Base-by-base conservation (phyloP, 2,888 invertebrate genomes). In the Elegia similella region DNA sequence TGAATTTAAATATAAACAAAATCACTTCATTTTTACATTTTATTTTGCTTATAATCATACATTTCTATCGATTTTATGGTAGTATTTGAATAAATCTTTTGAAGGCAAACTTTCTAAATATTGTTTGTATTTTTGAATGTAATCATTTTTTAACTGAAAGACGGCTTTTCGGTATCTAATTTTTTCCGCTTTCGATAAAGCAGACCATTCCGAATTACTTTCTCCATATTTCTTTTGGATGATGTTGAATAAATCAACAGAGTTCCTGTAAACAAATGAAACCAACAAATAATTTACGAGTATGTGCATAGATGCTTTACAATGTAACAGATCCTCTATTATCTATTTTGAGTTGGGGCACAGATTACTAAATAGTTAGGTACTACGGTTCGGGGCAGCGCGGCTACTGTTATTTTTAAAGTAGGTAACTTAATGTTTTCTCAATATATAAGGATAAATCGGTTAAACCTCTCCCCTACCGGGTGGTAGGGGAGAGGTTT, bases 101-200 rank as follows among this genome's bases (percentile, higher is more conserved):
- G 75, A 56, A 30, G 80, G 57, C 55, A 89, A 76, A 60, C 75
- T 83, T 63, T 88, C 80, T 66, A 90, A 75, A 72, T 84, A 88
- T 57, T 66, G 64, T 67, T 70, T 81, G 64, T 83, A 89, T 54
- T 83, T 77, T 15, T 62, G 69, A 32, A 90, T 75, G 60, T 86
- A 90, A 42, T 83, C 78, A 55, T 65, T 79, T 71, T 88, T 89
- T 48, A 90, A 69, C 8, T 64, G 42, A 8, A 62, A 58, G 10
- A 80, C 72, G 56, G 88, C 88, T 48, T 59, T 66, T 48, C 65
- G 69, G 60, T 86, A 89, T 54, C 68, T 67, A 6, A 38, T 62
- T 65, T 77, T 86, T 62, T 84, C 74, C 58, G 29, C 34, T 15
- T 2, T 42, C 52, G 75, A 52, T 62, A 89, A 62, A 34, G 69